A percentile compares a stretch with the other conserved stretches of the same genome.
Conservation (phyloP, 2,888 invertebrate genomes). For the Dryobota labecula region DNA sequence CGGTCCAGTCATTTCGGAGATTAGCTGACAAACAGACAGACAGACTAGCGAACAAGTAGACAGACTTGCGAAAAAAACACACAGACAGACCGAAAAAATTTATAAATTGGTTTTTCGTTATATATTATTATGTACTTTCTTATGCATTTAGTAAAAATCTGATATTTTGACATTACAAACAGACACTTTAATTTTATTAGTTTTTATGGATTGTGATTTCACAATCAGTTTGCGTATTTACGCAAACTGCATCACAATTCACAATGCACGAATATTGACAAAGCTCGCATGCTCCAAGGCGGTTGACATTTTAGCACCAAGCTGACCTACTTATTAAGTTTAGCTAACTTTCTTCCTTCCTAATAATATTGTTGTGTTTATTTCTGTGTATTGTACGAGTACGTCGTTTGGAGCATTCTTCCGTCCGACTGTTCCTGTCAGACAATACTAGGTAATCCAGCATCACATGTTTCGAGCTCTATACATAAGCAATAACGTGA, state of each 20-base stretch:
- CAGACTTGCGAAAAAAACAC: too few relatives aligned
- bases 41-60: too few relatives aligned
- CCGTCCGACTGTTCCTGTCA: conserved; percentile 1
- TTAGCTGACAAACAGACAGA: too few relatives aligned
- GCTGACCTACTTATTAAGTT: conserved; percentile 55
- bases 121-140: too few relatives aligned
- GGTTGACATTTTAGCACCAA: conserved; percentile 50
- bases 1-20: too few relatives aligned
- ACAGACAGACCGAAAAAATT: too few relatives aligned
- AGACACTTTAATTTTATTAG: too few relatives aligned
- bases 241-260: conserved; percentile 51
- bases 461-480: conserved; percentile 27
- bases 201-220: too few relatives aligned
- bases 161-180: too few relatives aligned
- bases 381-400: neutral
- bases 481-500: conserved; percentile 49
- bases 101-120: too few relatives aligned
- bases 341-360: conserved; percentile 33
- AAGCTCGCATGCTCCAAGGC: conserved; percentile 49
- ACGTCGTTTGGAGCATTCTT: conserved; percentile 16
- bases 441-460: conserved; percentile 48
- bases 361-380: conserved; percentile 21
- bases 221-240: too few relatives aligned
- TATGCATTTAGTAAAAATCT: too few relatives aligned
- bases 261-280: conserved; percentile 52